A percentile compares a stretch with the other conserved stretches of the same genome.
Conservation (phyloP, 2,888 invertebrate species). For the Heliconius sara region DNA sequence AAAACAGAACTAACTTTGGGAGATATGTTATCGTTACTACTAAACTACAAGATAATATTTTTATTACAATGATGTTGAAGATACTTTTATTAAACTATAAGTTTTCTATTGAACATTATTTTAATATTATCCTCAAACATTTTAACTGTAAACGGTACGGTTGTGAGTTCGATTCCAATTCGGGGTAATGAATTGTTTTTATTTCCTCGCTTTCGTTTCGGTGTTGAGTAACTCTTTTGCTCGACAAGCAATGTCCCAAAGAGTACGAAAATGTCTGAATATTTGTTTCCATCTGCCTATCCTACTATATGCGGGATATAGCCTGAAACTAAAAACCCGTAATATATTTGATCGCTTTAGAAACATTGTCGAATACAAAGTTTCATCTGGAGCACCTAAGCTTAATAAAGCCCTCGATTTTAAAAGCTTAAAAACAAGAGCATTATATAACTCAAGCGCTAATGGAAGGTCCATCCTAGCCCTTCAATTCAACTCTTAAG, state of each 20-base stretch:
- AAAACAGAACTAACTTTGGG: not conserved
- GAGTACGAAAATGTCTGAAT: too few relatives aligned
- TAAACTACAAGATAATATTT: not conserved
- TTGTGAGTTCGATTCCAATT: not conserved
- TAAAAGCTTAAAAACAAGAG: constrained; percentile 5
- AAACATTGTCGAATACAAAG: constrained; percentile 6
- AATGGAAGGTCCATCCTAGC: constrained; percentile 1
- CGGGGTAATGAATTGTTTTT: not conserved
- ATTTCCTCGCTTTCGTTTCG: too few relatives aligned
- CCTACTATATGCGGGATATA: not conserved
- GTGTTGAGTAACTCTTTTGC: too few relatives aligned
- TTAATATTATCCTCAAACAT: not conserved
- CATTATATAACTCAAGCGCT: constrained; percentile 1
- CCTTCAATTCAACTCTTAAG: not conserved
- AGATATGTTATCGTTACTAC: not conserved
- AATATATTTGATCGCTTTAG: not conserved
- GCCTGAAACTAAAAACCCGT: not conserved
- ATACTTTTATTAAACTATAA: constrained; percentile 5
- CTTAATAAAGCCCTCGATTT: constrained; percentile 7
- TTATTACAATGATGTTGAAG: not conserved
- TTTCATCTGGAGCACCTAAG: constrained; percentile 1
- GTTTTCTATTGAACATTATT: not conserved
- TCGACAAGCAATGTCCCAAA: too few relatives aligned
- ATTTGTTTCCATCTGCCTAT: too few relatives aligned
- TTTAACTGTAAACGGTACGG: not conserved